Evolutionary conservation across 2,113 vertebrate genomes (phyloP), one percentile per base, ranked within the genome.

Genomic region (Chionodraco myersi): DNA sequence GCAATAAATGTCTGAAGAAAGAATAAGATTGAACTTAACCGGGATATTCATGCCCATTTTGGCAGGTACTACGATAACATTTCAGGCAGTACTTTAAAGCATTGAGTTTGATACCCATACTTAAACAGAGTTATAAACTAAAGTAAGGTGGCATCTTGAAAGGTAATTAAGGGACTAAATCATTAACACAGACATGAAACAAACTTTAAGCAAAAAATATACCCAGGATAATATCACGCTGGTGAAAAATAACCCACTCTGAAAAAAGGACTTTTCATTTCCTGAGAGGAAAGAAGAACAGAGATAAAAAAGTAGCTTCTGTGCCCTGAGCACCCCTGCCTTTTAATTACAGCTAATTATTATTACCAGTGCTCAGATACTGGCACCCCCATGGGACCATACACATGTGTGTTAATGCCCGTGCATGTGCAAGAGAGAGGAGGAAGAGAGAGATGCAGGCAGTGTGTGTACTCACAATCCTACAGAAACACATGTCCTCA

Each of bases 281-380:
- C 77, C 68, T 61, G 13, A 56, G 26, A 75, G 53, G 56, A 72
- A 79, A 41, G 6, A 77, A 64, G 54, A 68, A 73, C 51, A 65
- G 60, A 65, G 48, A 79, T 54, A 15, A 72, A 59, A 59, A 73
- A 59, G 72, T 36, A 76, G 41, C 73, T 65, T 48, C 58, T 34
- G 59, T 56, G 72, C 23, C 16, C 21, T 1, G 45, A 78, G 75
- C 34, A 63, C 10, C n/a, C 10, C 54, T 79, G 72, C 80, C 69
- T 89, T 83, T 85, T 86, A 90, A 91, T 90, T 86, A 88, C 80
- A 82, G 59, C 76, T 79, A 79, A 91, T 89, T 84, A 90, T 86
- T 85, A 79, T 81, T 47, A 84, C 44, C 73, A 77, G 72, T 5
- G 49, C 64, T 89, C 80, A 62, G 78, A 45, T 53, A 23, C n/a